Evolutionary conservation across 1,140 invertebrate genomes (phyloP).

Genomic region (Metaphire vulgaris): DNA sequence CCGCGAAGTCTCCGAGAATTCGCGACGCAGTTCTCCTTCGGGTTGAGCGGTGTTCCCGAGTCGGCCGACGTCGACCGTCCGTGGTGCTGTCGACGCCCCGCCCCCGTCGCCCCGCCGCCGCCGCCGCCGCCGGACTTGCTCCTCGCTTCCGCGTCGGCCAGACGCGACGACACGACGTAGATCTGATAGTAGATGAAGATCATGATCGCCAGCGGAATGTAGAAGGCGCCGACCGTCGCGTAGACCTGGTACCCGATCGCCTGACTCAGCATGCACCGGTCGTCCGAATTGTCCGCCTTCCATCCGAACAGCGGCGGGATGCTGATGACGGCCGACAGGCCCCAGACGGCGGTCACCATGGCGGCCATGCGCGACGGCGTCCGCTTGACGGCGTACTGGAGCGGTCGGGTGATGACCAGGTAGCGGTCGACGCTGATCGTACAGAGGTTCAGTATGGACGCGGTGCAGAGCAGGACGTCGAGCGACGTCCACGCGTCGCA

Average conservation of each 20-base stretch:
- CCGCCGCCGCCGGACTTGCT: slow-evolving; percentile 27
- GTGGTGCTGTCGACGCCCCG: not conserved
- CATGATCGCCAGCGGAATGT: slow-evolving; percentile 83
- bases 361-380: slow-evolving; percentile 50
- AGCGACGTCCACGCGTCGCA: slow-evolving; percentile 55
- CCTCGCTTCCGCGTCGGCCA: slow-evolving; percentile 49
- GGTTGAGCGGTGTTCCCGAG: slow-evolving; percentile 12
- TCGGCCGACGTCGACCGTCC: not conserved
- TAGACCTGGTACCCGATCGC: slow-evolving; percentile 71
- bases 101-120: not conserved
- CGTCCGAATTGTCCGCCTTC: slow-evolving; percentile 38
- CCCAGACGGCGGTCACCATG: slow-evolving; percentile 54
- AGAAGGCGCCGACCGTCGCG: slow-evolving; percentile 74
- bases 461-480: slow-evolving; percentile 57
- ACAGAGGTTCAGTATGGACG: slow-evolving; percentile 57
- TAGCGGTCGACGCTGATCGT: slow-evolving; percentile 57
- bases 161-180: slow-evolving; percentile 52
- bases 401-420: slow-evolving; percentile 56
- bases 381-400: slow-evolving; percentile 55
- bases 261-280: slow-evolving; percentile 79
- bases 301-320: slow-evolving; percentile 53
- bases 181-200: slow-evolving; percentile 90
- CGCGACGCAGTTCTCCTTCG: slow-evolving; percentile 12
- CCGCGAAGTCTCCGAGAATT: not conserved
- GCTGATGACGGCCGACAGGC: slow-evolving; percentile 51